Conservation (phyloP, 2,797 vertebrate species). For the Gambelia wislizenii region DNA sequence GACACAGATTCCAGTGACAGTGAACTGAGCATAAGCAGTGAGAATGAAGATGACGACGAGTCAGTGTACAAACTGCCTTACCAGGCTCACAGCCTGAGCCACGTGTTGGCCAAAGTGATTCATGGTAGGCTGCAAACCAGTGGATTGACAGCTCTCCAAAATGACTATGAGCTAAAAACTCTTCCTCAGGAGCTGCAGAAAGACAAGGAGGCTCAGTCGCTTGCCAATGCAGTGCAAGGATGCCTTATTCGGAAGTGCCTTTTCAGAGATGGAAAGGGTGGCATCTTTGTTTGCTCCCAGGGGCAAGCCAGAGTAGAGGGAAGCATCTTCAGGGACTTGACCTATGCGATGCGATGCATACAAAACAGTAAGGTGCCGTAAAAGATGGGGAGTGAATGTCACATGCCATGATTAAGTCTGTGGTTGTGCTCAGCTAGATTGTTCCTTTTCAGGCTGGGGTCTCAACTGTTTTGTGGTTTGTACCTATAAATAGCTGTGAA, state of each 20-base stretch:
- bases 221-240: conserved; percentile 83
- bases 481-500: too few species aligned
- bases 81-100: conserved; percentile 83
- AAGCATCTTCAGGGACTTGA: conserved; percentile 87
- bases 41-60: conserved; percentile 80
- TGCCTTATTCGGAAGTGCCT: conserved; percentile 88
- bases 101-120: conserved; percentile 77
- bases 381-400: not conserved
- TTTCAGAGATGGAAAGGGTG: conserved; percentile 89
- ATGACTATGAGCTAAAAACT: conserved; percentile 79
- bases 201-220: conserved; percentile 85
- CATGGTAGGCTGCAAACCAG: conserved; percentile 74
- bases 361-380: conserved; percentile 87
- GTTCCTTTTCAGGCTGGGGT: not conserved
- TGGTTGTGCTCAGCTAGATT: not conserved
- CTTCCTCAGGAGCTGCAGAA: conserved; percentile 88
- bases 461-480: not conserved
- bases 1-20: conserved; percentile 82
- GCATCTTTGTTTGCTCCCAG: conserved; percentile 86
- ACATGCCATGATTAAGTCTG: not conserved
- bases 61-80: conserved; percentile 79
- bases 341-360: conserved; percentile 87
- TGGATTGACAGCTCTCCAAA: conserved; percentile 78
- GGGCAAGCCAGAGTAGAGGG: conserved; percentile 88
- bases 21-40: conserved; percentile 74